A percentile compares a stretch with the other conserved stretches of the same genome.
These are phyloP conservation scores for Lochmaea crataegi DNA, from an alignment of 2,888 invertebrate genomes.

Conservation along the genomic window DNA sequence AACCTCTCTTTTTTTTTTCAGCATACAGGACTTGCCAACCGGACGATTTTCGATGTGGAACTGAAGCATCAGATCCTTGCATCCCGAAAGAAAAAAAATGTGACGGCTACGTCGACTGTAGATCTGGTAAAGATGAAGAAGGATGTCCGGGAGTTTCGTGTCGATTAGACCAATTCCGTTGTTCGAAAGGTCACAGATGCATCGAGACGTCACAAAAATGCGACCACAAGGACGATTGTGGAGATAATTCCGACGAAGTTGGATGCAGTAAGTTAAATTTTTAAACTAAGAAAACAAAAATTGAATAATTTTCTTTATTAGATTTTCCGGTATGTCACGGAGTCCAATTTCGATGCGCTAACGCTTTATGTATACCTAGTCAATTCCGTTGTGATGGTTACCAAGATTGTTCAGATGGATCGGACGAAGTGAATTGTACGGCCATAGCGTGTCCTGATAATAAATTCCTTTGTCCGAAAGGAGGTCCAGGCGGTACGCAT, in stretches of 20 bases:
- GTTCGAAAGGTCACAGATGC: slow-evolving; percentile 83
- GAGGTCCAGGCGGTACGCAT: slow-evolving; percentile 77
- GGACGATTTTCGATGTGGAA: slow-evolving; percentile 90
- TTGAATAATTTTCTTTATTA: slow-evolving; percentile 58
- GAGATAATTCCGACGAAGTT: slow-evolving; percentile 90
- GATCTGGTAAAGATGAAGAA: slow-evolving; percentile 84
- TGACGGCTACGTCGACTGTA: slow-evolving; percentile 90
- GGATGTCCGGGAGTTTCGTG: slow-evolving; percentile 79
- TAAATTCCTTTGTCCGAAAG: slow-evolving; percentile 89
- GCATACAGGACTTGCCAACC: slow-evolving; percentile 89
- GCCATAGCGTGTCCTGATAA: slow-evolving; percentile 89
- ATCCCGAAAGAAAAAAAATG: slow-evolving; percentile 90
- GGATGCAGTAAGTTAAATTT: slow-evolving; percentile 80
- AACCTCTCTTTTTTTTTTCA: slow-evolving; percentile 63
- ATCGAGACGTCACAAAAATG: slow-evolving; percentile 82
- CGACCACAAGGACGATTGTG: slow-evolving; percentile 92
- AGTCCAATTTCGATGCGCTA: slow-evolving; percentile 92
- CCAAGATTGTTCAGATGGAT: slow-evolving; percentile 91
- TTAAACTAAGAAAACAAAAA: slow-evolving; percentile 6
- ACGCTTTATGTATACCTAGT: slow-evolving; percentile 91
- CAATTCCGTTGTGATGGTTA: slow-evolving; percentile 88
- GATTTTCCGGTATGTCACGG: slow-evolving; percentile 90
- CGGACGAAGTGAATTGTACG: slow-evolving; percentile 90
- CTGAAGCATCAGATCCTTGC: slow-evolving; percentile 78
- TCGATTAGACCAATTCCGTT: slow-evolving; percentile 87